Percentiles rank a stretch among this genome's conserved stretches.
Evolutionary conservation across 2,797 vertebrate genomes (phyloP).

Genomic region (Cynopterus sphinx): DNA sequence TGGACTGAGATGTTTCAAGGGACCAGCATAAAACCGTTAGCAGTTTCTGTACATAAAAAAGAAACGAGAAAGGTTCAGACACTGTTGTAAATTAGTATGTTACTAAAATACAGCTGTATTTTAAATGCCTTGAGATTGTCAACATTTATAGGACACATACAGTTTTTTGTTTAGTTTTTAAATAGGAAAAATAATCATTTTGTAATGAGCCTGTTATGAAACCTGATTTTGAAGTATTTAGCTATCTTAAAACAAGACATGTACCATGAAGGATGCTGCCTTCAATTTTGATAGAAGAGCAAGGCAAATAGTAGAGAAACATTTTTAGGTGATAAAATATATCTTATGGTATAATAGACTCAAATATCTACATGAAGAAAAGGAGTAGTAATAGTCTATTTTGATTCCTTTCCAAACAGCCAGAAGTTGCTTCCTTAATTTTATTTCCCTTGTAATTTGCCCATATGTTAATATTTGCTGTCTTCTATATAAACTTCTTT

Average conservation of each 20-base stretch:
- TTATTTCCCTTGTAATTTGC: not conserved
- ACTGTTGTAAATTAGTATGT: not conserved
- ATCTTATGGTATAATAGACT: not conserved
- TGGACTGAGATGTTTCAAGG: not conserved
- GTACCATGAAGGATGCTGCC: not conserved
- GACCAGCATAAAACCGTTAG: not conserved
- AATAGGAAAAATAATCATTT: not conserved
- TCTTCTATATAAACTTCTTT: not conserved
- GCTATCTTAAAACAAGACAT: not conserved
- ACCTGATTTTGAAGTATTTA: not conserved
- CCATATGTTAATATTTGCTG: not conserved
- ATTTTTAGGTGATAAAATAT: not conserved
- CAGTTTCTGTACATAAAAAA: not conserved
- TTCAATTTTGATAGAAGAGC: not conserved
- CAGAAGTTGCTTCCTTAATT: not conserved
- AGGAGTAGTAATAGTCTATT: not conserved
- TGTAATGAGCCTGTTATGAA: not conserved
- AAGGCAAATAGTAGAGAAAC: not conserved
- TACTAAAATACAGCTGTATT: not conserved
- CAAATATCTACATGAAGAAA: not conserved
- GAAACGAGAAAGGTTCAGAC: not conserved
- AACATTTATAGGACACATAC: not conserved
- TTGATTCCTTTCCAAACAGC: not conserved
- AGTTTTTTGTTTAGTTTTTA: not conserved
- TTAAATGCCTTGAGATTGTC: not conserved